These are phyloP conservation scores for Drosophila nigrodunni DNA, from an alignment of 1,140 invertebrate genomes.

Conservation along the genomic window DNA sequence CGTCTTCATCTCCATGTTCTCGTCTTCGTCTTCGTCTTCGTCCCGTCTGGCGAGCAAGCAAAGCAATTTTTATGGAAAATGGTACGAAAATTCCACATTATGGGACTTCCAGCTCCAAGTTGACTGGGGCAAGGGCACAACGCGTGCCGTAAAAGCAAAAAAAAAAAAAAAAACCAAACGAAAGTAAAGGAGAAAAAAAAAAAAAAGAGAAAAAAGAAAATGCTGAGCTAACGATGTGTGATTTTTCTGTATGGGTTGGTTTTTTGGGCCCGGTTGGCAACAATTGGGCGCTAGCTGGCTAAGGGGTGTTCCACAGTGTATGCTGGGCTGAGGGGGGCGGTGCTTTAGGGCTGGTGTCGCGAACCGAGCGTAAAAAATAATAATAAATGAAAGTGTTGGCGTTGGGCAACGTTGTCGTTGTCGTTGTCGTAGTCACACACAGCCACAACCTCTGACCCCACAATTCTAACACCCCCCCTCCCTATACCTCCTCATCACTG, in stretches of 20 bases:
- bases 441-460: slow-evolving; percentile 6
- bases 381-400: slow-evolving; percentile 83
- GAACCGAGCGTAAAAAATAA: slow-evolving; percentile 72
- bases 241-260: slow-evolving; percentile 80
- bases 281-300: slow-evolving; percentile 49
- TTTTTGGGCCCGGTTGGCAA: slow-evolving; percentile 30
- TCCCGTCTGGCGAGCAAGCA: slow-evolving; percentile 61
- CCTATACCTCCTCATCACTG: too few species aligned
- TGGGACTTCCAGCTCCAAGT: slow-evolving; percentile 62
- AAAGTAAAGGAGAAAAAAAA: background rate
- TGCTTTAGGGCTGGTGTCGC: slow-evolving; percentile 26
- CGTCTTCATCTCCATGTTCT: background rate
- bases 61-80: slow-evolving; percentile 81
- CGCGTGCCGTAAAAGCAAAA: slow-evolving; percentile 34
- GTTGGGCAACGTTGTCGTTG: slow-evolving; percentile 47
- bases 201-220: slow-evolving; percentile 46
- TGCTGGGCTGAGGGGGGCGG: too few species aligned
- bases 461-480: background rate
- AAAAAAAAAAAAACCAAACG: slow-evolving; percentile 5
- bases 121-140: slow-evolving; percentile 50
- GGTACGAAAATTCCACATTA: slow-evolving; percentile 82
- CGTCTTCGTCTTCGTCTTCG: slow-evolving; percentile 4
- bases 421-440: slow-evolving; percentile 1
- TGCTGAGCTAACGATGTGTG: slow-evolving; percentile 82
- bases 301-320: slow-evolving; percentile 27